These are phyloP conservation scores for Hyalella azteca DNA, from an alignment of 2,888 invertebrate genomes.

Conservation along the genomic window DNA sequence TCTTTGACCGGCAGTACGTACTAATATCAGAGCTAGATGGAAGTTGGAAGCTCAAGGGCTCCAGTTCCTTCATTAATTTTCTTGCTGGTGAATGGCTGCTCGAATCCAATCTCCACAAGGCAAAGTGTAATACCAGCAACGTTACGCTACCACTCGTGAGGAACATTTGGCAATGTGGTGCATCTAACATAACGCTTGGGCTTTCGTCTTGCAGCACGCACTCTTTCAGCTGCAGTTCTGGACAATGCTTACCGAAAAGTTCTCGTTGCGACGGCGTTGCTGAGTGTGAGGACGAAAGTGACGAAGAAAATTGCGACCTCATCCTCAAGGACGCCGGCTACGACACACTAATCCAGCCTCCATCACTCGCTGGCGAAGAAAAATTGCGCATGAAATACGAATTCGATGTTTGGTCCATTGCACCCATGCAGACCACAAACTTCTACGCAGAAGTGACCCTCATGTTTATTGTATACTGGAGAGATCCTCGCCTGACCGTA, in stretches of 20 bases:
- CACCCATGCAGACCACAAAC: background rate
- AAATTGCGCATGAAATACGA: background rate
- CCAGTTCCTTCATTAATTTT: background rate
- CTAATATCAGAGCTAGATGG: background rate
- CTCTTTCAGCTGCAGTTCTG: background rate
- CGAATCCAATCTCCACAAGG: background rate
- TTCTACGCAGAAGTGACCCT: background rate
- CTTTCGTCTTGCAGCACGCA: background rate
- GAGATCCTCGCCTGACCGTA: background rate
- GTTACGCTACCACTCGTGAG: background rate
- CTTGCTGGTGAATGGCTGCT: background rate
- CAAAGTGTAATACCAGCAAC: background rate
- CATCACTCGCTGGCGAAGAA: background rate
- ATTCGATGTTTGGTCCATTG: background rate
- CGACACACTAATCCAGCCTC: background rate
- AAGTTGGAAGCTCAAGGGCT: background rate
- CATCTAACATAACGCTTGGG: background rate
- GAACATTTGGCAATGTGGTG: background rate
- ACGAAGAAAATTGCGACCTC: background rate
- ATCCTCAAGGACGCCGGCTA: constrained; percentile 6
- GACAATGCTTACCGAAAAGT: background rate
- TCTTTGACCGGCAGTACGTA: background rate
- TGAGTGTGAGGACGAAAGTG: background rate
- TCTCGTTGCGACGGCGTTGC: background rate
- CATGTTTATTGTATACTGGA: background rate